Conservation (phyloP, 2,113 vertebrate genomes). For the Reinhardtius hippoglossoides region DNA sequence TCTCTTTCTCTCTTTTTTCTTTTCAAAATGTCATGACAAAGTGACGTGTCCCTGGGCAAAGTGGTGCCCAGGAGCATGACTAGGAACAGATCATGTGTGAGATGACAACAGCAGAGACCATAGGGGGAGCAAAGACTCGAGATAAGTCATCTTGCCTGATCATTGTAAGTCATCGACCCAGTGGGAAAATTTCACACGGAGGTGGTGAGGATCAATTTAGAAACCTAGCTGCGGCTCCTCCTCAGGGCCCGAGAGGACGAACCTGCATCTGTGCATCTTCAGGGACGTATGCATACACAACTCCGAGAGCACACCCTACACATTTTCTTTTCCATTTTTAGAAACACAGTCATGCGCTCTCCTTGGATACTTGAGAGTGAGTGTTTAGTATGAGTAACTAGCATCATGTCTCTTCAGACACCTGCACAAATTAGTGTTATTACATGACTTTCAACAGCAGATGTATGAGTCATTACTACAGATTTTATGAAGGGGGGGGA, state of each 20-base stretch:
- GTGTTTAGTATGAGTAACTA: constrained; percentile 22
- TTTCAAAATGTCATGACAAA: constrained; percentile 43
- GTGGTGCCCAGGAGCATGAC: constrained; percentile 26
- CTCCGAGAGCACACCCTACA: constrained; percentile 22
- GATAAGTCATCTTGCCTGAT: constrained; percentile 43
- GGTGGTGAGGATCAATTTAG: constrained; percentile 63
- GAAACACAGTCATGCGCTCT: constrained; percentile 43
- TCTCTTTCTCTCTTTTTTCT: background rate
- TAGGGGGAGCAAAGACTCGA: constrained; percentile 40
- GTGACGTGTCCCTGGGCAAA: constrained; percentile 8
- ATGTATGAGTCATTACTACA: constrained; percentile 55
- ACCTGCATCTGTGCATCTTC: constrained; percentile 54
- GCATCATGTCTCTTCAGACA: constrained; percentile 34
- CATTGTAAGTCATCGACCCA: constrained; percentile 45
- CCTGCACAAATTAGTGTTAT: constrained; percentile 22
- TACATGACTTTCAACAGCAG: constrained; percentile 41
- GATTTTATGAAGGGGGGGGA: constrained; percentile 20
- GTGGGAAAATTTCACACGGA: constrained; percentile 52
- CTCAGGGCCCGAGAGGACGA: constrained; percentile 32
- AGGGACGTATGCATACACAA: constrained; percentile 17
- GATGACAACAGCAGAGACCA: constrained; percentile 52
- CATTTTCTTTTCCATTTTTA: constrained; percentile 46
- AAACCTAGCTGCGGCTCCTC: constrained; percentile 44
- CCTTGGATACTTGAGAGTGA: constrained; percentile 37
- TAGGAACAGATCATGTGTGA: constrained; percentile 36